phyloP scores from a whole-genome alignment of 2,113 vertebrate genomes.

The Anarhynchus alexandrinus region DNA sequence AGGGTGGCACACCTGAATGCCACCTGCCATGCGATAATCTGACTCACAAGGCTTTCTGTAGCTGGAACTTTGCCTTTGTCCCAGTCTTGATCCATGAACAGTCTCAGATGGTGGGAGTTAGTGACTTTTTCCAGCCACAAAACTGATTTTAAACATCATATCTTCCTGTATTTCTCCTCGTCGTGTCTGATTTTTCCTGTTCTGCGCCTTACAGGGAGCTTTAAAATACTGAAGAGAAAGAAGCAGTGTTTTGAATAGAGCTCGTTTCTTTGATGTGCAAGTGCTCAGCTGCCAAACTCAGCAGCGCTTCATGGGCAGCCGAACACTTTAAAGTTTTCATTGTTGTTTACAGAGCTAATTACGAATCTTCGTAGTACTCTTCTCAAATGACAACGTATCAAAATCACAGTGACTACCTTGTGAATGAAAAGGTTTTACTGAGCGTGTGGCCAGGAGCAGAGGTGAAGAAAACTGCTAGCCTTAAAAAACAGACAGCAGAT shows the following conservation, averaged over 20 bases:
- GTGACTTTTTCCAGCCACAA: background rate
- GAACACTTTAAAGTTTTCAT: background rate
- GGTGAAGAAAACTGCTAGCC: background rate
- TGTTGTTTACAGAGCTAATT: slow-evolving; percentile 44
- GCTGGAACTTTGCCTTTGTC: background rate
- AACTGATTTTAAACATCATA: background rate
- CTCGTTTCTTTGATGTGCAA: background rate
- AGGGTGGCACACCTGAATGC: background rate
- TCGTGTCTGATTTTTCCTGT: background rate
- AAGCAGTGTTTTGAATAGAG: background rate
- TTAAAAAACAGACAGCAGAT: background rate
- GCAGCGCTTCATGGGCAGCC: background rate
- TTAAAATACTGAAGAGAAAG: background rate
- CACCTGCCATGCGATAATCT: background rate
- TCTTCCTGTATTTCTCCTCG: background rate
- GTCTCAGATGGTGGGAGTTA: background rate
- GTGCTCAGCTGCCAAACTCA: slow-evolving; percentile 2
- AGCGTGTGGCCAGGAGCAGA: background rate
- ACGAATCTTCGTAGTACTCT: background rate
- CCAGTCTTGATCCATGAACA: fast-evolving
- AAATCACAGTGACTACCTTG: background rate
- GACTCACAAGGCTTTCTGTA: background rate
- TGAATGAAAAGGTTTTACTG: background rate
- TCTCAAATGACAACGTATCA: background rate
- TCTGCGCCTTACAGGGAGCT: background rate